Conservation (phyloP, 2,888 invertebrate genomes). For the Agrochola macilenta region DNA sequence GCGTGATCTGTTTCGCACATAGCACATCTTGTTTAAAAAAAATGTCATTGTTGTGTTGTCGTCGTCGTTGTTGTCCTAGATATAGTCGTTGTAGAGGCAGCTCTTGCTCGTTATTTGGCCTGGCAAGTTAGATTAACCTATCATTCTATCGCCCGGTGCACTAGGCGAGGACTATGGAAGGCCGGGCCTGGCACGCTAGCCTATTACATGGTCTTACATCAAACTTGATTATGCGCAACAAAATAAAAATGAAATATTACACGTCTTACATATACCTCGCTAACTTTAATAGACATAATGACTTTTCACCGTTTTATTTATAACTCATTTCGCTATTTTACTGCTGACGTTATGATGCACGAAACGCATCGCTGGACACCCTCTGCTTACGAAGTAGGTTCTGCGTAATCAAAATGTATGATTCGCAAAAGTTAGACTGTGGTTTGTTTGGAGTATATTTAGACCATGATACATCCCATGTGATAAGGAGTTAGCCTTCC, state of each 20-base stretch:
- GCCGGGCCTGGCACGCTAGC: background rate
- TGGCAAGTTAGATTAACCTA: background rate
- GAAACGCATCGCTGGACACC: slow-evolving; percentile 48
- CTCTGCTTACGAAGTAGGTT: slow-evolving; percentile 17
- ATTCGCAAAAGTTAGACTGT: background rate
- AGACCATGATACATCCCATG: background rate
- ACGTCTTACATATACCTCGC: background rate
- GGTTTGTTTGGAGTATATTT: slow-evolving; percentile 14
- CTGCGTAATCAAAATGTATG: slow-evolving; percentile 4
- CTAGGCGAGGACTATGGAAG: background rate
- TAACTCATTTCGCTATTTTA: slow-evolving; percentile 18
- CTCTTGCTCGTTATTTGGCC: background rate
- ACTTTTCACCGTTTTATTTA: slow-evolving; percentile 35
- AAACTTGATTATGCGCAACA: slow-evolving; percentile 27
- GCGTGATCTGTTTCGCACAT: background rate
- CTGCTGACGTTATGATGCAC: slow-evolving; percentile 6
- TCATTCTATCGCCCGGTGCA: background rate
- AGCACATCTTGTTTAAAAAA: background rate
- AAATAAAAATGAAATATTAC: slow-evolving; percentile 18
- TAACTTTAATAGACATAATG: slow-evolving; percentile 29
- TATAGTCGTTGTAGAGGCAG: background rate
- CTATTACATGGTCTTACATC: slow-evolving; percentile 31
- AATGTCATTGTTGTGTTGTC: background rate
- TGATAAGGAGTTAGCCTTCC: slow-evolving; percentile 10
- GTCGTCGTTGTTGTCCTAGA: no score